phyloP scores from a whole-genome alignment of 2,888 invertebrate species.

The Deroplatys truncata region DNA sequence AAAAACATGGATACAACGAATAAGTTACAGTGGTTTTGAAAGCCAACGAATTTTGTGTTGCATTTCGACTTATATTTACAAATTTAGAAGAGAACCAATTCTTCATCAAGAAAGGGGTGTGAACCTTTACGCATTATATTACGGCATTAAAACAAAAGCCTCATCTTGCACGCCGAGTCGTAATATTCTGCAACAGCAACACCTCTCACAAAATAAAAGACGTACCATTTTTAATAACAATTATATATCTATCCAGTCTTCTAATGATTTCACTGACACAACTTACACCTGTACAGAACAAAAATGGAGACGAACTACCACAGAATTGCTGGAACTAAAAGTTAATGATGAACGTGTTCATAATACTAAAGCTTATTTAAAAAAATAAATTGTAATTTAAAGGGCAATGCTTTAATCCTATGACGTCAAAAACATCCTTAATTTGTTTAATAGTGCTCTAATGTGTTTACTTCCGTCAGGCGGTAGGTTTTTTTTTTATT shows the following conservation, averaged over 20 bases:
- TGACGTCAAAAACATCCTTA: too few relatives aligned
- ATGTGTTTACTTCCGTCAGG: too few relatives aligned
- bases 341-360: neutral
- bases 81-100: neutral
- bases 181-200: neutral
- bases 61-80: neutral
- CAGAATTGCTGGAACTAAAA: neutral
- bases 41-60: neutral
- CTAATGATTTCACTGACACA: neutral
- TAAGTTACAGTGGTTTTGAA: neutral
- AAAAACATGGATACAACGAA: neutral
- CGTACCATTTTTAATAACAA: conserved; percentile 16
- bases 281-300: conserved; percentile 18
- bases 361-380: too few relatives aligned
- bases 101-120: conserved; percentile 22
- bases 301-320: conserved; percentile 21
- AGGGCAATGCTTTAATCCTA: too few relatives aligned
- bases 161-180: neutral
- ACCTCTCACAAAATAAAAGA: neutral
- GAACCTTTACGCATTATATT: conserved; percentile 10
- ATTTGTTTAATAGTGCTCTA: too few relatives aligned
- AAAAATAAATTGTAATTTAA: too few relatives aligned
- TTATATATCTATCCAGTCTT: conserved; percentile 2
- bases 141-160: neutral
- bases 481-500: too few relatives aligned